Conservation (phyloP, 64 coral and sea anemone species). For the Montipora efflorescens region DNA sequence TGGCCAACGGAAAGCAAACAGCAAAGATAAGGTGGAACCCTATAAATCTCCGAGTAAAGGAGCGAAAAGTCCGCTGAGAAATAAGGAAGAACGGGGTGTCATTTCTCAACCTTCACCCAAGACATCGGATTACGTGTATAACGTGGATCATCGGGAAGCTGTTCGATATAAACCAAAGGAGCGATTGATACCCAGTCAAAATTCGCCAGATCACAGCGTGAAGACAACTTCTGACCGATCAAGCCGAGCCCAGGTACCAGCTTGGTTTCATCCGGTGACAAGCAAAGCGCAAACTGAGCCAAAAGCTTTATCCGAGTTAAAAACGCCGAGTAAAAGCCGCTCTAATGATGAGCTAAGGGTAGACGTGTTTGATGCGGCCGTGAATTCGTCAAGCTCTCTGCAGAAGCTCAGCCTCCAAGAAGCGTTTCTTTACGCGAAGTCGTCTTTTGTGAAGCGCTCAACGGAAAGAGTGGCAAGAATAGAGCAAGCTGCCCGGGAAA, state of each 20-base stretch:
- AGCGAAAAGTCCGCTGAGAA: not conserved
- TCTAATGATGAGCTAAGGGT: conserved; percentile 49
- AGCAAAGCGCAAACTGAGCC: conserved; percentile 65
- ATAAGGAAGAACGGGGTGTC: conserved; percentile 19
- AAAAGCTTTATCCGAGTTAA: not conserved
- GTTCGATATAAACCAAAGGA: conserved; percentile 33
- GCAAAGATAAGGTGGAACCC: not conserved
- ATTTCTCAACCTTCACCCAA: conserved; percentile 34
- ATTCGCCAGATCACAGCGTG: conserved; percentile 36
- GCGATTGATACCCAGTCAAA: conserved; percentile 51
- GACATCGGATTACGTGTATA: conserved; percentile 3
- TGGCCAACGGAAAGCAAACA: not conserved
- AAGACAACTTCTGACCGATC: not conserved
- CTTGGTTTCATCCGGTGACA: conserved; percentile 86
- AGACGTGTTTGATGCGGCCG: conserved; percentile 56
- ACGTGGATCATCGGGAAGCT: not conserved
- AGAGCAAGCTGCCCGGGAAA: conserved; percentile 64
- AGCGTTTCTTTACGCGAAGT: conserved; percentile 86
- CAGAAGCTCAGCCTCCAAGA: conserved; percentile 90
- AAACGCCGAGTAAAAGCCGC: conserved; percentile 25
- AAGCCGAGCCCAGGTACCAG: conserved; percentile 43
- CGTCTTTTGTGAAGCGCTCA: conserved; percentile 83
- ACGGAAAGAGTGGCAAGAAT: conserved; percentile 74
- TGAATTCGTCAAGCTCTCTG: conserved; percentile 66
- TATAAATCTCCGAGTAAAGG: not conserved